phyloP scores from a whole-genome alignment of 2,797 vertebrate genomes.

The Gallinago nigripennis region DNA sequence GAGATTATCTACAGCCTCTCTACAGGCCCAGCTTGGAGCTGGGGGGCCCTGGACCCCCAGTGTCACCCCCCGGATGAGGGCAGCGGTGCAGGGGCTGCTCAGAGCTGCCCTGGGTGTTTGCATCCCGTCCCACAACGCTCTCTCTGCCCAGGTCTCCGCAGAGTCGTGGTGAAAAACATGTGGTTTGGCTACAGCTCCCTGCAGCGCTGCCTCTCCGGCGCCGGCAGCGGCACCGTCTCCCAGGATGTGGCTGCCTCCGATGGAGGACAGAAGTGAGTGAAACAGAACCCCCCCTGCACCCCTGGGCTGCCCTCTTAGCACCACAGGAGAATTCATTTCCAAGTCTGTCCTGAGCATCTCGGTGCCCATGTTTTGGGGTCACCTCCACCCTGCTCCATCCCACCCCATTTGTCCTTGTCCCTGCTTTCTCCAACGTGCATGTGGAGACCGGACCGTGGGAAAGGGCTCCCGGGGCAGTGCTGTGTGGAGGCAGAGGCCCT shows the following conservation, averaged over 20 bases:
- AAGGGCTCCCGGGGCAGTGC: neutral
- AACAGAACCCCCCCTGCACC: accelerated
- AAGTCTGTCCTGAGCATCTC: accelerated
- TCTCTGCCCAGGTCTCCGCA: conserved; percentile 56
- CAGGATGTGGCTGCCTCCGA: conserved; percentile 69
- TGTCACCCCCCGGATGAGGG: accelerated
- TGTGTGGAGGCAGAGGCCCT: neutral
- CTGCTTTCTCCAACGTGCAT: neutral
- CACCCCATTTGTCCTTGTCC: neutral
- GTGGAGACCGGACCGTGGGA: accelerated
- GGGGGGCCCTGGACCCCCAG: neutral
- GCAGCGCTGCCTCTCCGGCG: conserved; percentile 68
- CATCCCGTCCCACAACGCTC: accelerated
- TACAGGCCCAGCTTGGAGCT: neutral
- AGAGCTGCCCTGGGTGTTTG: neutral
- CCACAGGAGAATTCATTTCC: neutral
- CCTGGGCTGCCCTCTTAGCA: neutral
- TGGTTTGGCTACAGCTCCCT: conserved; percentile 88
- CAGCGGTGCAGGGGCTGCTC: neutral
- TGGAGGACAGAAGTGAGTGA: conserved; percentile 79
- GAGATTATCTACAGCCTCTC: neutral
- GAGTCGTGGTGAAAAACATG: conserved; percentile 80
- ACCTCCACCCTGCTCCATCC: neutral
- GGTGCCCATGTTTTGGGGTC: neutral
- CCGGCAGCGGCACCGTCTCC: conserved; percentile 58